A percentile compares a stretch with the other conserved stretches of the same genome.
phyloP scores from a whole-genome alignment of 1,140 invertebrate species.

The Araneus ventricosus region DNA sequence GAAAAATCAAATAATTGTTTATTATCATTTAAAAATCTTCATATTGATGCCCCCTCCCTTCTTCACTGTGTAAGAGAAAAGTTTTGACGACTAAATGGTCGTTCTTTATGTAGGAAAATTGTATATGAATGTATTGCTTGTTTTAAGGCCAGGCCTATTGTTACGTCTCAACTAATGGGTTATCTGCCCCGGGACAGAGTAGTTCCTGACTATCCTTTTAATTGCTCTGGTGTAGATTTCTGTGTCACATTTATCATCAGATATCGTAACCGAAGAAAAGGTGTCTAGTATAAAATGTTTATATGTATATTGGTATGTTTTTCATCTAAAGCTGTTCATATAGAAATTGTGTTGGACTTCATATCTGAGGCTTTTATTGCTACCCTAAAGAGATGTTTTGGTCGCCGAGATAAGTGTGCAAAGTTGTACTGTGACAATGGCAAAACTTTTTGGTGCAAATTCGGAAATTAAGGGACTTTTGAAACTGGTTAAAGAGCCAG shows the following conservation, averaged over 20 bases:
- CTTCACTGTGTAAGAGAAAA: no score
- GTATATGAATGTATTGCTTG: no score
- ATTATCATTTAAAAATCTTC: conserved; percentile 9
- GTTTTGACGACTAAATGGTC: no score
- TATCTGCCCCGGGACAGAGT: background rate
- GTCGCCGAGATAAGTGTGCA: conserved; percentile 77
- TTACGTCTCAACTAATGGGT: background rate
- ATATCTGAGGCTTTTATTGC: no score
- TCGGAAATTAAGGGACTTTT: no score
- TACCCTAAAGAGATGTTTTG: conserved; percentile 80
- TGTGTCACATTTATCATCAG: conserved; percentile 1
- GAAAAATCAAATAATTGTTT: background rate
- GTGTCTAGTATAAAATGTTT: conserved; percentile 7
- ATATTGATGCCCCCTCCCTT: no score
- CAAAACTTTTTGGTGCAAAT: conserved; percentile 66
- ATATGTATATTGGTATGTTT: conserved; percentile 80
- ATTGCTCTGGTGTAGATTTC: background rate
- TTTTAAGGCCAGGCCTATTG: background rate
- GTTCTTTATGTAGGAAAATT: no score
- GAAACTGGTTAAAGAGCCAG: no score
- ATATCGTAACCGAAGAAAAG: background rate
- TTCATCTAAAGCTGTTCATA: conserved; percentile 79
- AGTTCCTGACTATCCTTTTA: no score
- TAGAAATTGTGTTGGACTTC: no score
- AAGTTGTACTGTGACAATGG: conserved; percentile 73